Conservation (phyloP, 1,140 invertebrate genomes). For the Drosophila yakuba region DNA sequence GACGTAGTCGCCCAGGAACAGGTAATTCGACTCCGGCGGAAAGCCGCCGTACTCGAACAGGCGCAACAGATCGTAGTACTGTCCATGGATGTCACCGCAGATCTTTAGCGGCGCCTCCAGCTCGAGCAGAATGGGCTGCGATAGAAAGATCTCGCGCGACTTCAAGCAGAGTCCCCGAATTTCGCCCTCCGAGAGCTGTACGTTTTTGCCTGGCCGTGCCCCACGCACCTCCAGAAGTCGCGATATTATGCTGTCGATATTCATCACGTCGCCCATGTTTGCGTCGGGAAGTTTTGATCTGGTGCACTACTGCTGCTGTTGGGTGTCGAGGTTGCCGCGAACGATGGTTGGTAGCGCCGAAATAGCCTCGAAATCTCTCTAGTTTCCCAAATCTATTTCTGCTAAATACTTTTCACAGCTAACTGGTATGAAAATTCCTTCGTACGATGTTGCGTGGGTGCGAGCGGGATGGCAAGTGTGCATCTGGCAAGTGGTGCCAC, state of each 20-base stretch:
- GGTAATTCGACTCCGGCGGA: slow-evolving; percentile 99
- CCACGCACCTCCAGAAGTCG: slow-evolving; percentile 83
- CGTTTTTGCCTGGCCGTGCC: slow-evolving; percentile 92
- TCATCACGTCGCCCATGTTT: slow-evolving; percentile 83
- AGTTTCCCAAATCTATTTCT: slow-evolving; percentile 63
- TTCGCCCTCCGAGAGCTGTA: slow-evolving; percentile 97
- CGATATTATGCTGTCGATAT: slow-evolving; percentile 84
- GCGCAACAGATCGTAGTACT: slow-evolving; percentile 98
- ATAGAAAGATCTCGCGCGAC: slow-evolving; percentile 99
- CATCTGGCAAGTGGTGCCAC: background rate
- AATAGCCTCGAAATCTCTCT: slow-evolving; percentile 38
- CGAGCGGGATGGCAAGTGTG: background rate
- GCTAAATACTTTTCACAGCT: slow-evolving; percentile 73
- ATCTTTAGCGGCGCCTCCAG: slow-evolving; percentile 99
- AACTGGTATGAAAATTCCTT: slow-evolving; percentile 69
- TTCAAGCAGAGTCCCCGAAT: slow-evolving; percentile 98
- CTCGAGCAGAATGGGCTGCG: slow-evolving; percentile 98
- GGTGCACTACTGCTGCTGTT: slow-evolving; percentile 56
- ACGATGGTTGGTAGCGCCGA: slow-evolving; percentile 58
- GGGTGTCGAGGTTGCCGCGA: slow-evolving; percentile 50
- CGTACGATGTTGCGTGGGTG: slow-evolving; percentile 13
- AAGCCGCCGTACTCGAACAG: slow-evolving; percentile 99
- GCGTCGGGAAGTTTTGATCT: slow-evolving; percentile 22
- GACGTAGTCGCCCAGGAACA: slow-evolving; percentile 97
- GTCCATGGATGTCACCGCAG: slow-evolving; percentile 99